These are phyloP conservation scores for Toxostoma redivivum DNA, from an alignment of 2,113 vertebrate genomes.

Conservation along the genomic window DNA sequence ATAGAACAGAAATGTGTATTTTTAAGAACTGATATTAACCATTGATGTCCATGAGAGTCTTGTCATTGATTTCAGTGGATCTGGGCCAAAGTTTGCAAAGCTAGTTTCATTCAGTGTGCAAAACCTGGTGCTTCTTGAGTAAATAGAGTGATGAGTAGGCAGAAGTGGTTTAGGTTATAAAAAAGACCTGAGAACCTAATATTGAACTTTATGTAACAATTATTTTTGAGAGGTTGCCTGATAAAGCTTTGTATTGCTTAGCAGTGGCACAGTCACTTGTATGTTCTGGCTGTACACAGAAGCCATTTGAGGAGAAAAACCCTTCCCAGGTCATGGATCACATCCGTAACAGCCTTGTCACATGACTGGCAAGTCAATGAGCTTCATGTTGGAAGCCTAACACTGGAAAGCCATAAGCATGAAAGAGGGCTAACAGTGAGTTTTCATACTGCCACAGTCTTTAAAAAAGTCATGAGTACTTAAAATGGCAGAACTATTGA, in stretches of 20 bases:
- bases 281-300: not conserved
- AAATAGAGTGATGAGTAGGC: not conserved
- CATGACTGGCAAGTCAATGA: not conserved
- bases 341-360: not conserved
- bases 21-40: not conserved
- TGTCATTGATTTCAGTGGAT: not conserved
- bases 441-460: not conserved
- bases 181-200: constrained; percentile 64
- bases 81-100: not conserved
- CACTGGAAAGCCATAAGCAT: not conserved
- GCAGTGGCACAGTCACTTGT: constrained; percentile 37
- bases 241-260: constrained; percentile 60
- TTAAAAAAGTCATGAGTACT: not conserved
- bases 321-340: constrained; percentile 18
- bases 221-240: constrained; percentile 42
- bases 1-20: not conserved
- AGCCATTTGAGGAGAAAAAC: not conserved
- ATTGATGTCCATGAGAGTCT: not conserved
- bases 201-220: constrained; percentile 2
- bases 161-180: constrained; percentile 53
- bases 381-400: not conserved
- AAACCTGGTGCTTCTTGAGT: constrained; percentile 9
- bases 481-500: not conserved
- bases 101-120: not conserved
- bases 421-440: not conserved